phyloP scores from a whole-genome alignment of 2,888 invertebrate species.

The Lepidocyrtoides sp. region DNA sequence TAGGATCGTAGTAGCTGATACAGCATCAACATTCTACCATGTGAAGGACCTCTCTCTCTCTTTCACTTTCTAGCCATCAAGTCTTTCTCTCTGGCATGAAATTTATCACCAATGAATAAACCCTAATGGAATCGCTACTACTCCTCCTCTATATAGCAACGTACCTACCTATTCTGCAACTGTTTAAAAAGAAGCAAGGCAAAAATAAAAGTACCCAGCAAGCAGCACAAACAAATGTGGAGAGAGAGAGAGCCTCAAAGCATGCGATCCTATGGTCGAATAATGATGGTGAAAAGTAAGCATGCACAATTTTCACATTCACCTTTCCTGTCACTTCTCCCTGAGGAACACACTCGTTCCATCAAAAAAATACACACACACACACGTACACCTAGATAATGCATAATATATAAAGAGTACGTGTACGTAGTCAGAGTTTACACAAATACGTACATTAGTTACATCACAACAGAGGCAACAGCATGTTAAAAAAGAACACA shows the following conservation, averaged over 20 bases:
- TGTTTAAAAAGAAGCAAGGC: slow-evolving; percentile 21
- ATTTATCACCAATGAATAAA: slow-evolving; percentile 85
- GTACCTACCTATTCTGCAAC: neutral
- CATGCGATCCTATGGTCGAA: slow-evolving; percentile 26
- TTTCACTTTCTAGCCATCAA: slow-evolving; percentile 59
- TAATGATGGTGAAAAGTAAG: slow-evolving; percentile 26
- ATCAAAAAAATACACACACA: neutral
- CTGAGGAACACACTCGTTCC: slow-evolving; percentile 10
- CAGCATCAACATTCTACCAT: slow-evolving; percentile 25
- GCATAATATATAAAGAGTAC: slow-evolving; percentile 18
- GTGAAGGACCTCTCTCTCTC: slow-evolving; percentile 47
- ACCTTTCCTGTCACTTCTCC: slow-evolving; percentile 61
- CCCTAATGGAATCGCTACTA: slow-evolving; percentile 83
- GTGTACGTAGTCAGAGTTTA: neutral
- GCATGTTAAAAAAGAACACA: neutral
- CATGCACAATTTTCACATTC: slow-evolving; percentile 49
- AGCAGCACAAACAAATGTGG: too few relatives aligned
- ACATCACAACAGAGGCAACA: too few relatives aligned
- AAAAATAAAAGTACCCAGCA: slow-evolving; percentile 1
- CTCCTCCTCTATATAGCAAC: slow-evolving; percentile 4
- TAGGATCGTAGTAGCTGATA: neutral
- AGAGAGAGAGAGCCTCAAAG: neutral
- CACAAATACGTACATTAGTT: neutral
- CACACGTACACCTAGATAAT: slow-evolving; percentile 1
- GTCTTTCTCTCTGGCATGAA: slow-evolving; percentile 78